Base-by-base conservation (phyloP, 2,113 vertebrate species). In the Cyanoramphus novaezelandiae region DNA sequence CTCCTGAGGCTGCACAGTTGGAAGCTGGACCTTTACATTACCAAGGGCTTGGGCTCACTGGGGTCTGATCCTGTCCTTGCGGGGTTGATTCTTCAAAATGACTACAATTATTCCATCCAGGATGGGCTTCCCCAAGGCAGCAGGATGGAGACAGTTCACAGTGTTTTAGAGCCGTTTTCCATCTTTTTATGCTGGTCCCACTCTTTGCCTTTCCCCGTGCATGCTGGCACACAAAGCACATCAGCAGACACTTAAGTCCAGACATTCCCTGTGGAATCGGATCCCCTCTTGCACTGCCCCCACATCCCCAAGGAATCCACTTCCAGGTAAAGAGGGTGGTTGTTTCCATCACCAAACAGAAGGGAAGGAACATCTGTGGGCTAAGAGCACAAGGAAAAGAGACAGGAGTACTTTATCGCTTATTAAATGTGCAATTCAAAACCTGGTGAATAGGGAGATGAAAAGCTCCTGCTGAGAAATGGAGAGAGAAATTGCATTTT, bases 361-460 rank as follows among this genome's bases (percentile, higher is more conserved):
- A 84, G 33, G 41, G 64, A 88, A 43, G 57, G 13, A 17, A 55
- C 85, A 94, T 59, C 49, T 43, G 69, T 53, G n/a, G 63, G 52
- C 93, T 96, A 86, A 85, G 91, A 91, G 76, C 64, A 18, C 52
- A 77, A 83, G 93, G 72, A 96, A 92, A 79, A 95, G 90, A 91
- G 93, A 74, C 87, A 81, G 91, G 93, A 89, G 91, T 96, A 95
- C 92, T 95, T 96, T 95, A 95, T 96, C 39, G 17, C 82, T 97
- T 97, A 95, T 97, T 97, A 96, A 97, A 96, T 94, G 94, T 96
- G 94, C 96, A 96, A 95, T 96, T 96, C 95, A 96, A 97, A 97
- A 97, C 76, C 88, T 81, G 90, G 96, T 88, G 80, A 95, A 97
- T 89, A 81, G 82, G 91, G 89, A 94, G 88, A 95, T 85, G 96